Evolutionary conservation across 1,140 invertebrate species (phyloP).

Genomic region (Papilio aristodemus): DNA sequence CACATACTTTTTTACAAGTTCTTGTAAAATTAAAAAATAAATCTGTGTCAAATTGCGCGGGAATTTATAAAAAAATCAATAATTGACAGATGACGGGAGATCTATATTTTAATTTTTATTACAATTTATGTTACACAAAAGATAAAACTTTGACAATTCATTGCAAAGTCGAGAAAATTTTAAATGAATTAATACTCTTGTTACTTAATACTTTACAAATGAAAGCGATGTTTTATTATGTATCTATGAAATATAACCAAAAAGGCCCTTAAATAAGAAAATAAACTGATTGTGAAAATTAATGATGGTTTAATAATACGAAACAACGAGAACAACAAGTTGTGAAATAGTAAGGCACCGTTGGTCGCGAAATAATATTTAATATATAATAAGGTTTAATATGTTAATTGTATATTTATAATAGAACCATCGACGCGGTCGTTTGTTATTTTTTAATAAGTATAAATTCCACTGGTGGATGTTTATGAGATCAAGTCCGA

Average conservation of each 20-base stretch:
- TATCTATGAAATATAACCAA: not conserved
- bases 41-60: not conserved
- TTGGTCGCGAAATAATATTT: conserved; percentile 58
- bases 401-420: conserved; percentile 42
- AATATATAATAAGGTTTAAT: conserved; percentile 37
- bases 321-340: conserved; percentile 38
- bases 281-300: conserved; percentile 7
- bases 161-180: not conserved
- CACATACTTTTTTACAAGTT: not conserved
- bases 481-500: conserved; percentile 75
- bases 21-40: not conserved
- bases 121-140: not conserved
- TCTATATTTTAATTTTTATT: not conserved
- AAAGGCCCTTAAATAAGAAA: not conserved
- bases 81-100: not conserved
- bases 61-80: not conserved
- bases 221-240: not conserved
- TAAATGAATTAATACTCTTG: conserved; percentile 18
- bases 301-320: not conserved
- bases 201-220: conserved; percentile 15
- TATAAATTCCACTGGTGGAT: conserved; percentile 68
- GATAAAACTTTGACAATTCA: not conserved
- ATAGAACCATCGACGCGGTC: conserved; percentile 53
- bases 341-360: conserved; percentile 63
- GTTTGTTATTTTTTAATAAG: conserved; percentile 48